Evolutionary conservation across 2,113 vertebrate genomes (phyloP).

Genomic region (Ammodytes marinus): DNA sequence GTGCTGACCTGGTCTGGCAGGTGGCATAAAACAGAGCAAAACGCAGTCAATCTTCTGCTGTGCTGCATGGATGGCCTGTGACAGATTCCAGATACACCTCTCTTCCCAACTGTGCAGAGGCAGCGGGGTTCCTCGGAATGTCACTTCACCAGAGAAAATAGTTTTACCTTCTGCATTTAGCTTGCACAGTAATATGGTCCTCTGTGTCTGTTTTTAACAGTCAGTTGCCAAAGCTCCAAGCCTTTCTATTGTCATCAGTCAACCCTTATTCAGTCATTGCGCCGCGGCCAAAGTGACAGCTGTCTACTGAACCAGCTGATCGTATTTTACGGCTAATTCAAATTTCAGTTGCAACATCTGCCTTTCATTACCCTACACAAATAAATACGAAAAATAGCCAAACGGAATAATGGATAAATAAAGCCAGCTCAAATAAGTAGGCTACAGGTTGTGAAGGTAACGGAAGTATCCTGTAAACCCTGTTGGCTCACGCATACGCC

Average conservation of each 20-base stretch:
- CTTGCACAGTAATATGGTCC: conserved; percentile 8
- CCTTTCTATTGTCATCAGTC: background rate
- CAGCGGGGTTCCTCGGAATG: conserved; percentile 21
- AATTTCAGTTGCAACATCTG: too few species aligned
- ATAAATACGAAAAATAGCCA: too few species aligned
- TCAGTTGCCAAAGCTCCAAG: background rate
- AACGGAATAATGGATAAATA: too few species aligned
- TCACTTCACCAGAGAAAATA: conserved; percentile 16
- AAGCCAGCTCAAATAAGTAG: too few species aligned
- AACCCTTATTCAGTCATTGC: background rate
- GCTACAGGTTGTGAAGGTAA: too few species aligned
- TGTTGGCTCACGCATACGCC: too few species aligned
- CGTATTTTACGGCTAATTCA: too few species aligned
- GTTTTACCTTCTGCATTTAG: background rate
- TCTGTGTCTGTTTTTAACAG: conserved; percentile 7
- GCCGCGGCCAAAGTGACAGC: too few species aligned
- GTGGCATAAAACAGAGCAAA: conserved; percentile 18
- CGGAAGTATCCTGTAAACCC: too few species aligned
- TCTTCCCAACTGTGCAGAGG: background rate
- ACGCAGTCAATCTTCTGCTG: background rate
- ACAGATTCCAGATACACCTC: conserved; percentile 4
- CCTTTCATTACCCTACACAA: too few species aligned
- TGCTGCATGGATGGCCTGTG: conserved; percentile 15
- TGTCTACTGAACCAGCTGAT: too few species aligned
- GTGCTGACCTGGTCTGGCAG: background rate